Evolutionary conservation across 2,797 vertebrate genomes (phyloP), one percentile per base, ranked within the genome.

Genomic region (Martes flavigula): DNA sequence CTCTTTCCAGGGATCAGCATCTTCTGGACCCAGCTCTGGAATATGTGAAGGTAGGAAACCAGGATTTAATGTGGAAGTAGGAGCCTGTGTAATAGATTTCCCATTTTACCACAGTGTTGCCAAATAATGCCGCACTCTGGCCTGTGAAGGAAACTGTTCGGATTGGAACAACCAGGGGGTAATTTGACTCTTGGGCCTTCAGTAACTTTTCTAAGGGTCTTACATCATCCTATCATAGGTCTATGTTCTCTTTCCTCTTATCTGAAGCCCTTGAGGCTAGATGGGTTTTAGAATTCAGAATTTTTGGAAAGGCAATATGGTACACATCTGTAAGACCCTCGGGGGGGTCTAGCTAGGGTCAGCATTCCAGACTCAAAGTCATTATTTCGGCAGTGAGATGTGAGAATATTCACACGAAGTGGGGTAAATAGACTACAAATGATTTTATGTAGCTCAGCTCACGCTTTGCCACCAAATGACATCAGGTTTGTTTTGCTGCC

Each of bases 11-110:
- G 98, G 98, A 99, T 94, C 97, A 98, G 70, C 98, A 98, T 97
- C 94, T 98, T 95, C 97, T 98, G 98, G 99, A 99, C 93, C 97
- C 98, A 93, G 64, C 98, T 4, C 94, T 99, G 98, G 99, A 99
- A 87, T 99, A 99, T 79, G 99, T 99, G 93, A 99, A 99, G 99
- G 99, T 99, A 99, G 98, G 99, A 89, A 92, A 48, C n/a, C 23
- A 7, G 32, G 18, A 83, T 73, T 75, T 72, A 54, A 56, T 48
- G 0, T n/a, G 46, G n/a, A 3, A 32, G 56, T 15, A 32, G 23
- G 43, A n/a, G 35, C 27, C 48, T 54, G 32, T 40, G 60, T 25
- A 58, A 79, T 54, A 38, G 66, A 30, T 12, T 92, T 84, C 75
- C 68, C 32, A 1, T 97, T 94, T 40, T 46, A 64, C 86, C 82